Evolutionary conservation across 2,113 vertebrate species (phyloP), one percentile per base, ranked within the genome.

Genomic region (Antennarius striatus): DNA sequence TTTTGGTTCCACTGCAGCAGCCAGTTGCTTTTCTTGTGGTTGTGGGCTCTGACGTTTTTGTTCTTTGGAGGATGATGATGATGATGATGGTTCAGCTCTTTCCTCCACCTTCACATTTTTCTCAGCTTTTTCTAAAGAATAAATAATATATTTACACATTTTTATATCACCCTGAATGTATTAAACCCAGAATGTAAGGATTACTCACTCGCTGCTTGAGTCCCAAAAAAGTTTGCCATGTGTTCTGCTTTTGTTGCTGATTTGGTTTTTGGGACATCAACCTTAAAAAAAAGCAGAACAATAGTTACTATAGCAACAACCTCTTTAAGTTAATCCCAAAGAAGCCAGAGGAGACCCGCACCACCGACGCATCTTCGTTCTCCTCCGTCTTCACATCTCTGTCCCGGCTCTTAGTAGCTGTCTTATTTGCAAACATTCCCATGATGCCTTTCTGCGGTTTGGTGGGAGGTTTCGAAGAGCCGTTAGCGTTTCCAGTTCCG

Each of bases 151-250:
- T 48, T 48, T 14, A 7, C 1, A 48, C 1, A 11, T 12, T 4
- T 47, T 6, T 10, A 48, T 3, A 15, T 48, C n/a, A 22, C 22
- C 22, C 22, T 22, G 22, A 22, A 22, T 2, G 22, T 22, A 22
- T 22, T 22, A 22, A 22, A 22, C 22, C 22, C 22, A 22, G 22
- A 22, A 22, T 22, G 22, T 22, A 22, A 22, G 22, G 22, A 22
- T 56, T 64, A 92, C 96, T 96, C 88, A 98, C 96, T 95, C 80
- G 91, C 77, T 60, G 92, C 86, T 86, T 94, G 93, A 91, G 87
- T 96, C 48, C 94, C 95, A 90, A 98, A 99, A 87, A 98, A 98
- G 85, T 98, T 97, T 68, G 71, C 91, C 81, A 93, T 79, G 2
- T 86, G 63, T 61, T 51, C 95, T 36, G 68, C 49, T 80, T 97